Evolutionary conservation across 2,888 invertebrate genomes (phyloP).

Genomic region (Lepidocyrtinus sp.): DNA sequence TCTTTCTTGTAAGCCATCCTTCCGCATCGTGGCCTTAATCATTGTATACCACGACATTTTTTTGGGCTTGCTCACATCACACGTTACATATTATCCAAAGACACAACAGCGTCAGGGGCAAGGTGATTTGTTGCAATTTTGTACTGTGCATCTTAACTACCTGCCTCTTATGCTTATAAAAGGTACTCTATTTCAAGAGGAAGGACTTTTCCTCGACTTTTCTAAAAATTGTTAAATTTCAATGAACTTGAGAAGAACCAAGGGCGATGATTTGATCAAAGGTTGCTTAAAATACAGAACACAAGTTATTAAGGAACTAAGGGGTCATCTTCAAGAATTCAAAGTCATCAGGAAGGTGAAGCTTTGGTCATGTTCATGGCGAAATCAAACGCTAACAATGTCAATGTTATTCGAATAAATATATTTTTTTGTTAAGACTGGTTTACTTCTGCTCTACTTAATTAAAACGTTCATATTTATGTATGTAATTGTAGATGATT

Average conservation of each 20-base stretch:
- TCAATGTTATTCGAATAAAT: neutral
- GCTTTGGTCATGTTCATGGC: conserved; percentile 14
- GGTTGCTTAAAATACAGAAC: neutral
- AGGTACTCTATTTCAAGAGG: neutral
- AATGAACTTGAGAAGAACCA: conserved; percentile 13
- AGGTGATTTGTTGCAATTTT: conserved; percentile 33
- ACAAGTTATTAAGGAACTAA: no score
- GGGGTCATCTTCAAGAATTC: neutral
- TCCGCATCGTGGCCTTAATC: neutral
- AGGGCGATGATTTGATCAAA: neutral
- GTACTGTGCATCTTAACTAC: no score
- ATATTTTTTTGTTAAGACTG: neutral
- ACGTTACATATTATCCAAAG: neutral
- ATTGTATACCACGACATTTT: neutral
- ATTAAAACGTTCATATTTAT: neutral
- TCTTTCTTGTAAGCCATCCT: conserved; percentile 13
- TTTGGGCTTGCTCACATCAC: neutral
- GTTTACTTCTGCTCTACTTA: neutral
- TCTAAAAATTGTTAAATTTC: neutral
- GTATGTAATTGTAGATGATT: neutral
- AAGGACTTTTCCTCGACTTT: neutral
- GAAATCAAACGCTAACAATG: neutral
- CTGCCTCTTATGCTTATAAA: neutral
- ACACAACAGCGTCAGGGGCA: neutral
- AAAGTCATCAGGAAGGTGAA: neutral